A percentile compares a stretch with the other conserved stretches of the same genome.
Conservation (phyloP, 2,888 invertebrate species). For the Chrysotoxum bicinctum region DNA sequence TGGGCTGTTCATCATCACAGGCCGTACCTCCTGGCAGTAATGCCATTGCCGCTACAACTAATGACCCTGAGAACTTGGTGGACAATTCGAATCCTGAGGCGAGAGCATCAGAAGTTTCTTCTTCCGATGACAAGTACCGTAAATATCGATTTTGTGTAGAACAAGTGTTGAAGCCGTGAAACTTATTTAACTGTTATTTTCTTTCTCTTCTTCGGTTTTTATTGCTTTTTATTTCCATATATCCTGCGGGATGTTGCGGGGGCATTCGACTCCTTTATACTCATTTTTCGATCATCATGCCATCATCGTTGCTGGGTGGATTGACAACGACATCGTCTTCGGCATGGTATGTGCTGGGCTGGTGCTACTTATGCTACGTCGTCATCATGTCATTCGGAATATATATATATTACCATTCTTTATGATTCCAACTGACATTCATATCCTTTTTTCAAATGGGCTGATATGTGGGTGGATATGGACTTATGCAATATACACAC, state of each 20-base stretch:
- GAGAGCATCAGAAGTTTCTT: conserved; percentile 31
- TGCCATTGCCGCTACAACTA: not conserved
- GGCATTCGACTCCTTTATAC: conserved; percentile 37
- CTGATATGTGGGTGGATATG: not conserved
- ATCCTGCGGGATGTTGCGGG: conserved; percentile 23
- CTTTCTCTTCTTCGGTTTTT: conserved; percentile 21
- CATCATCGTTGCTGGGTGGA: conserved; percentile 16
- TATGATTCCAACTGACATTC: conserved; percentile 47
- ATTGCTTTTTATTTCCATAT: conserved; percentile 43
- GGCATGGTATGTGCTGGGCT: conserved; percentile 14
- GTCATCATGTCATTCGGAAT: not conserved
- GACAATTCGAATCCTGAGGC: conserved; percentile 20
- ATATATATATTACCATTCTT: conserved; percentile 14
- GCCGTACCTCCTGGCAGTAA: conserved; percentile 25
- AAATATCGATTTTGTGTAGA: conserved; percentile 60
- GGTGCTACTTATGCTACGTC: not conserved
- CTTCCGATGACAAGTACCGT: conserved; percentile 65
- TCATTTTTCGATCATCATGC: not conserved
- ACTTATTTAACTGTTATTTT: conserved; percentile 44
- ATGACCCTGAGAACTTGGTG: conserved; percentile 22
- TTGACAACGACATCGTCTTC: conserved; percentile 31
- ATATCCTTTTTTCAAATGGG: conserved; percentile 31
- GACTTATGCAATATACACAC: not conserved
- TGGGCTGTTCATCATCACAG: conserved; percentile 75
- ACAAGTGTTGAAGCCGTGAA: conserved; percentile 44